Evolutionary conservation across 2,113 vertebrate genomes (phyloP).

Genomic region (Heterotilapia buettikoferi): DNA sequence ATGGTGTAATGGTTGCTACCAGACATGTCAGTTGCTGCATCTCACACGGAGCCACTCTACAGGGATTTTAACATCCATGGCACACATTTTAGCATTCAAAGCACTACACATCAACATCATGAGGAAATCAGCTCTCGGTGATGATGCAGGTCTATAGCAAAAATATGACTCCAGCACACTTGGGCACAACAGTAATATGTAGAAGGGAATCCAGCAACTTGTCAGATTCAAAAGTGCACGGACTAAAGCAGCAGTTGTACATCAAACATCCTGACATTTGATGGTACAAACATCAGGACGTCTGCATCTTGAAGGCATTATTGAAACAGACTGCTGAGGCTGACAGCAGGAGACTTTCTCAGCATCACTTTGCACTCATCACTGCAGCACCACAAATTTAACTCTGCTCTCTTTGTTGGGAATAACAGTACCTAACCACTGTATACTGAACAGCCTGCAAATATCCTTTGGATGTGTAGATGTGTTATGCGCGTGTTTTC

Average conservation of each 20-base stretch:
- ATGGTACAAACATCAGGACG: not conserved
- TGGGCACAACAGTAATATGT: not conserved
- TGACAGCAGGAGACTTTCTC: not conserved
- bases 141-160: not conserved
- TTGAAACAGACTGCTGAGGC: not conserved
- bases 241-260: not conserved
- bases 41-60: not conserved
- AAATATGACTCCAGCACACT: not conserved
- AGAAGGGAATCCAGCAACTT: not conserved
- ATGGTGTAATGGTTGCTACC: not conserved
- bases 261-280: not conserved
- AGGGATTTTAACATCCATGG: not conserved
- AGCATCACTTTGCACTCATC: not conserved
- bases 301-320: not conserved
- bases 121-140: not conserved
- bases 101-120: not conserved
- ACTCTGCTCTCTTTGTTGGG: not conserved
- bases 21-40: not conserved
- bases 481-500: not conserved
- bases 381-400: not conserved
- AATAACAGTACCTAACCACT: not conserved
- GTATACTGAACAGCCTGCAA: not conserved
- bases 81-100: not conserved
- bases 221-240: not conserved
- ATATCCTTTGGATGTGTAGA: not conserved